Percentiles rank a stretch among this genome's conserved stretches.
Conservation (phyloP, 2,113 vertebrate genomes). For the Scalopus aquaticus region DNA sequence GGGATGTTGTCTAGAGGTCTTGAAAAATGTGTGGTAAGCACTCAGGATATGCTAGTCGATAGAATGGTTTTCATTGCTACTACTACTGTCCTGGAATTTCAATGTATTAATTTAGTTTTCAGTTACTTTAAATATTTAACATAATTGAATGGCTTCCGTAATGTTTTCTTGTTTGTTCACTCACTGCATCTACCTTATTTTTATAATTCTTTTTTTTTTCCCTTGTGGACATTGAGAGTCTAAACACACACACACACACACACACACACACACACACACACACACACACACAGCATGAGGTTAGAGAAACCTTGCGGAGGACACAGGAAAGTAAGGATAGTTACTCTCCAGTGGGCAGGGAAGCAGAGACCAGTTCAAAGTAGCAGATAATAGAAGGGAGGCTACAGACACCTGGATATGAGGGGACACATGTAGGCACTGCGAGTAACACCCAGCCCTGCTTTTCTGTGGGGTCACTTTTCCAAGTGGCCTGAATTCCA, state of each 20-base stretch:
- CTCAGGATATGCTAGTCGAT: background rate
- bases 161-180: background rate
- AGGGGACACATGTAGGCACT: background rate
- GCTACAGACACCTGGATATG: background rate
- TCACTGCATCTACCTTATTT: background rate
- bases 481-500: background rate
- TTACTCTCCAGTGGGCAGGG: background rate
- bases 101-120: background rate
- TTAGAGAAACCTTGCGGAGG: background rate
- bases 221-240: no score
- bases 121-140: background rate
- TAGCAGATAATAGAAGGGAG: fast-evolving
- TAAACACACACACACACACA: no score
- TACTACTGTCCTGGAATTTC: background rate
- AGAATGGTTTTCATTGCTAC: background rate
- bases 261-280: background rate
- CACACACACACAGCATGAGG: background rate
- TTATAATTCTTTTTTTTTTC: background rate
- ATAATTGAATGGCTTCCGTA: background rate
- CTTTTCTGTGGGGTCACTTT: background rate
- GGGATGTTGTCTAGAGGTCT: background rate
- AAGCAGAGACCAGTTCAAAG: background rate
- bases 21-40: background rate
- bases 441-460: background rate
- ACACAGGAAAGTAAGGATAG: background rate